Conservation (phyloP, 2,113 vertebrate species). For the Spheniscus mendiculus region DNA sequence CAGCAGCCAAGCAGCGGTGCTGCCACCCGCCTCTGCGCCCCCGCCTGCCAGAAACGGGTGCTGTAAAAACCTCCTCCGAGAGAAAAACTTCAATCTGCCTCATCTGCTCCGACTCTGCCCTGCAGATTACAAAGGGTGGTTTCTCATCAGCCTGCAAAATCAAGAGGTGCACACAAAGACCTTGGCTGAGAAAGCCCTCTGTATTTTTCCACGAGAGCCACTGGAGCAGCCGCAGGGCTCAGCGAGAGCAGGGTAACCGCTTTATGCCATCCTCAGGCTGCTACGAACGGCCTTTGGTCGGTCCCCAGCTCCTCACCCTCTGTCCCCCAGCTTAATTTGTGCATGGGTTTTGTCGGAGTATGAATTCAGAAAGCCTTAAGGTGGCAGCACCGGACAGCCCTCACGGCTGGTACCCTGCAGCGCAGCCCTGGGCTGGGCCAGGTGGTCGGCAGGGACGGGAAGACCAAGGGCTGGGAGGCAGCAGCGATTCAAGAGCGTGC, state of each 20-base stretch:
- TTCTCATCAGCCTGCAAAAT: not conserved
- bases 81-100: no score
- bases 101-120: not conserved
- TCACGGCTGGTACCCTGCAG: fast-evolving
- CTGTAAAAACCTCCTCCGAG: no score
- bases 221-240: not conserved
- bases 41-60: not conserved
- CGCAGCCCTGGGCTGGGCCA: not conserved
- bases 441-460: no score
- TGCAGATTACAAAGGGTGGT: not conserved
- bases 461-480: not conserved
- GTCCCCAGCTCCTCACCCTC: not conserved
- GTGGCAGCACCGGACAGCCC: not conserved
- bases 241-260: fast-evolving
- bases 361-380: not conserved
- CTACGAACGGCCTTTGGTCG: fast-evolving
- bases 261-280: not conserved
- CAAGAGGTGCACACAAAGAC: not conserved
- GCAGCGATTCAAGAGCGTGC: fast-evolving
- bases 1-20: not conserved
- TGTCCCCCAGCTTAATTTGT: no score
- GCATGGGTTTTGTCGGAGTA: not conserved
- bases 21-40: not conserved
- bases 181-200: not conserved
- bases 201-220: fast-evolving